A percentile compares a stretch with the other conserved stretches of the same genome.
Evolutionary conservation across 1,140 invertebrate genomes (phyloP).

Genomic region (Pachypeltis micranthus): DNA sequence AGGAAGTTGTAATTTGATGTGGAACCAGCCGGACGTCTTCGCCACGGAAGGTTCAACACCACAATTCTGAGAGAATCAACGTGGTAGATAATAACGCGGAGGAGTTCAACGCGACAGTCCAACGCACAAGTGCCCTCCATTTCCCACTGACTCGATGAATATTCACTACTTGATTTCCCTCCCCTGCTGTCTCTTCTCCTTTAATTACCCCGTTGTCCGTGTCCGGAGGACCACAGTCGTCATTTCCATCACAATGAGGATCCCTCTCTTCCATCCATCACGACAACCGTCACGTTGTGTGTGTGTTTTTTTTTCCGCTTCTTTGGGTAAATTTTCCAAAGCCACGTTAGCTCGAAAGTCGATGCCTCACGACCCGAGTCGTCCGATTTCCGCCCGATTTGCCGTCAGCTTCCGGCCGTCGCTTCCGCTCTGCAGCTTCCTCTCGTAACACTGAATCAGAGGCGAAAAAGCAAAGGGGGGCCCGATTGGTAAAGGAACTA

Average conservation of each 20-base stretch:
- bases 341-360: no score
- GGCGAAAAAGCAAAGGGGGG: not conserved
- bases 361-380: no score
- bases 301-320: not conserved
- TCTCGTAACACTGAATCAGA: not conserved
- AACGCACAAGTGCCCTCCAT: no score
- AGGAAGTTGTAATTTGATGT: slow-evolving; percentile 3
- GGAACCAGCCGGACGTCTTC: not conserved
- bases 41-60: not conserved
- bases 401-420: not conserved
- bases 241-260: slow-evolving; percentile 8
- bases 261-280: not conserved
- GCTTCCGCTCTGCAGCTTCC: not conserved
- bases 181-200: not conserved
- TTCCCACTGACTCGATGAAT: slow-evolving; percentile 3
- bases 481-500: no score
- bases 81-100: not conserved
- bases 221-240: not conserved
- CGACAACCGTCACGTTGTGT: not conserved
- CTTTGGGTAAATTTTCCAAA: no score
- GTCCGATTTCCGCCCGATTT: not conserved
- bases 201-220: slow-evolving; percentile 2
- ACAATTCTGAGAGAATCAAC: slow-evolving; percentile 5
- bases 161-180: not conserved
- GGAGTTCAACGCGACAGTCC: not conserved